Percentiles rank a stretch among this genome's conserved stretches.
phyloP scores from a whole-genome alignment of 2,113 vertebrate genomes.

The Salvelinus namaycush region DNA sequence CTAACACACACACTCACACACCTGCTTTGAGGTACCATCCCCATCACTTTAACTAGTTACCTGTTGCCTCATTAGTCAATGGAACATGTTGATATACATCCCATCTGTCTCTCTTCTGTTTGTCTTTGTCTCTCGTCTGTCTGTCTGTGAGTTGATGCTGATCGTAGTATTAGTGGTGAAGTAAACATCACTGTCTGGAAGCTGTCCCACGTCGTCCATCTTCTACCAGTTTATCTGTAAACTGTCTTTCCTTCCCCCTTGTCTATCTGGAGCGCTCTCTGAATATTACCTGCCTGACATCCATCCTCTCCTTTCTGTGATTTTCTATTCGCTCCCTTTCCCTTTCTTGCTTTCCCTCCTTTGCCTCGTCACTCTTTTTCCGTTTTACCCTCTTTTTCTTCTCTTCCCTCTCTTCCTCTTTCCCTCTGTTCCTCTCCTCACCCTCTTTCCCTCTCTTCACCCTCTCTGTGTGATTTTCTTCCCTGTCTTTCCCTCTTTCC shows the following conservation, averaged over 20 bases:
- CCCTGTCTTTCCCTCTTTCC: no score
- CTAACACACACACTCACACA: no score
- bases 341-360: neutral
- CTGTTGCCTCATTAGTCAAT: slow-evolving; percentile 34
- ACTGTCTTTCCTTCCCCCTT: slow-evolving; percentile 6
- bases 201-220: slow-evolving; percentile 29
- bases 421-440: neutral
- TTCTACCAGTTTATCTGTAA: slow-evolving; percentile 29
- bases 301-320: neutral
- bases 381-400: neutral
- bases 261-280: neutral
- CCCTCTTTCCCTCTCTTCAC: no score
- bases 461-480: no score
- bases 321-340: neutral
- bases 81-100: slow-evolving; percentile 33
- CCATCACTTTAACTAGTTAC: neutral
- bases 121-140: slow-evolving; percentile 49
- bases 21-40: neutral
- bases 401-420: slow-evolving; percentile 15
- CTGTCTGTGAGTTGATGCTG: slow-evolving; percentile 29
- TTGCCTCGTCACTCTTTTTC: slow-evolving; percentile 18
- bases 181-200: slow-evolving; percentile 57
- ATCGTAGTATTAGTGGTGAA: slow-evolving; percentile 39
- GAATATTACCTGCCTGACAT: slow-evolving; percentile 20
- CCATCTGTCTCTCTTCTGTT: neutral